Conservation (phyloP, 1,140 invertebrate genomes). For the Platyscapa corneri region DNA sequence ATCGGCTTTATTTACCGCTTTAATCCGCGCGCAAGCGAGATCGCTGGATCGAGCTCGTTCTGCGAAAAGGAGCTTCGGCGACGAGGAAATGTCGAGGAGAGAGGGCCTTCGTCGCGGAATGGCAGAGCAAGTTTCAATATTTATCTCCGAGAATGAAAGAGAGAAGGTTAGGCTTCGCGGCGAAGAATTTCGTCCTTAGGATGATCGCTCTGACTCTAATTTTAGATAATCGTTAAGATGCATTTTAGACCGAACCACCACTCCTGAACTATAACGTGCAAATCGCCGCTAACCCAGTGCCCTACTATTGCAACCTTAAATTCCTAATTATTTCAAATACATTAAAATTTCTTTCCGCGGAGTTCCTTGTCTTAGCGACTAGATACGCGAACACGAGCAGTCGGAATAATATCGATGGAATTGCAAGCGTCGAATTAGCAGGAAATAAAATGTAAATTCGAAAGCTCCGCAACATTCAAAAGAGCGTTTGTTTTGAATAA, state of each 20-base stretch:
- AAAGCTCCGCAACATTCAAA: background rate
- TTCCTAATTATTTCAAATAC: background rate
- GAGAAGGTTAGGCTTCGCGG: background rate
- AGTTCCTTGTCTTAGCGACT: background rate
- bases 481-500: background rate
- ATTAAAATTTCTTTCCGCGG: background rate
- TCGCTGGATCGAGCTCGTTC: background rate
- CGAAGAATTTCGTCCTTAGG: background rate
- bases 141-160: too few relatives aligned
- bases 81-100: background rate
- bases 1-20: slow-evolving; percentile 23
- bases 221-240: background rate
- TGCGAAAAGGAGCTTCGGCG: background rate
- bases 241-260: background rate
- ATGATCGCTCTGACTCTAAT: background rate
- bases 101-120: background rate
- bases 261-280: background rate
- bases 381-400: background rate
- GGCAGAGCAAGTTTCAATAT: background rate
- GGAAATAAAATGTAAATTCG: background rate
- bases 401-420: background rate
- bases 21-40: slow-evolving; percentile 1
- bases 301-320: background rate
- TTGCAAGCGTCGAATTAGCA: background rate
- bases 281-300: background rate